phyloP scores from a whole-genome alignment of 2,888 invertebrate genomes.

The Hirtodrosophila confusa region DNA sequence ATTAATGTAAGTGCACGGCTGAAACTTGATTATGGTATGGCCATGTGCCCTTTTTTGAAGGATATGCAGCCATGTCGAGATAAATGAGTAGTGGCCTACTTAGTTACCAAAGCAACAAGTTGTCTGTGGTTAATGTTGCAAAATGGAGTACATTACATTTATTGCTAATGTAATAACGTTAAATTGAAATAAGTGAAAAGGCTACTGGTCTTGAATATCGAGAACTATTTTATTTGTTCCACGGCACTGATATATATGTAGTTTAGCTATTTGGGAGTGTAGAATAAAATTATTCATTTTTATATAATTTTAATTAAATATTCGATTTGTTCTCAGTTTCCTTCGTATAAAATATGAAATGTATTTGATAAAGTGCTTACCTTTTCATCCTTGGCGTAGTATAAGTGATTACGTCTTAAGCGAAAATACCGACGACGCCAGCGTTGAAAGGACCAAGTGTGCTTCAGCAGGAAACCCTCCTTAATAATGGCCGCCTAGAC shows the following conservation, averaged over 20 bases:
- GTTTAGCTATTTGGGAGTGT: too few species aligned
- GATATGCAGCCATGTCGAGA: not conserved
- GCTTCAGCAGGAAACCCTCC: conserved; percentile 94
- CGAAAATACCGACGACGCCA: conserved; percentile 94
- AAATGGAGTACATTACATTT: too few species aligned
- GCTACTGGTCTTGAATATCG: too few species aligned
- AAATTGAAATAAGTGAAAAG: too few species aligned
- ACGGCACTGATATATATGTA: too few species aligned
- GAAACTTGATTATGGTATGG: conserved; percentile 7
- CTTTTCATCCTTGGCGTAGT: conserved; percentile 94
- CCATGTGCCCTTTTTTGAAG: conserved; percentile 8
- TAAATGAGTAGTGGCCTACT: conserved; percentile 33
- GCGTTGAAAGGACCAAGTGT: conserved; percentile 93
- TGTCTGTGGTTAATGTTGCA: not conserved
- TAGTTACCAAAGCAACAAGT: conserved; percentile 32
- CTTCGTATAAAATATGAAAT: not conserved
- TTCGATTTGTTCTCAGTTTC: too few species aligned
- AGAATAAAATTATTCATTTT: too few species aligned
- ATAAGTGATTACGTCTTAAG: conserved; percentile 91
- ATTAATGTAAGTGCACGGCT: conserved; percentile 21
- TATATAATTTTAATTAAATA: too few species aligned
- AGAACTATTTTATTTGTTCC: too few species aligned
- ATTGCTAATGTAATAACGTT: too few species aligned
- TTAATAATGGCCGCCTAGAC: conserved; percentile 87
- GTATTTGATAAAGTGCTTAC: conserved; percentile 85